These are phyloP conservation scores for Amphiduros pacificus DNA, from an alignment of 2,888 invertebrate genomes.

Conservation along the genomic window DNA sequence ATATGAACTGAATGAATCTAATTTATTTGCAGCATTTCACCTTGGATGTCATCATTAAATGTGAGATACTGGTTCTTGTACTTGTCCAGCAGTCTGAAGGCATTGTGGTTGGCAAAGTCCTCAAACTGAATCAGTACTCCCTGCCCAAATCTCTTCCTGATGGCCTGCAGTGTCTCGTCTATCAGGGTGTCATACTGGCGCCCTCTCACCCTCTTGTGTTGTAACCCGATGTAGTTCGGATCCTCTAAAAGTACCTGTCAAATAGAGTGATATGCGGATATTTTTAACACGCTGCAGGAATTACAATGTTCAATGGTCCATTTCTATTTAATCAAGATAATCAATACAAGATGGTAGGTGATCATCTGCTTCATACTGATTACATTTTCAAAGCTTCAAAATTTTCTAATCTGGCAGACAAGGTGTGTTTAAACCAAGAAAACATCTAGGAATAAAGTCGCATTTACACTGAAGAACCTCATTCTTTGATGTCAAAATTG, in stretches of 20 bases:
- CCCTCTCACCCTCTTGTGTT: conserved; percentile 82
- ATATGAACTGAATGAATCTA: background rate
- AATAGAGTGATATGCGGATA: too few relatives aligned
- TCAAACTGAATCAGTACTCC: conserved; percentile 76
- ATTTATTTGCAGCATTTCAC: conserved; percentile 52
- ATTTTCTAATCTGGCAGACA: too few relatives aligned
- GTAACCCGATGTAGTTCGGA: conserved; percentile 89
- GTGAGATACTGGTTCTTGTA: conserved; percentile 87
- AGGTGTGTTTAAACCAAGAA: too few relatives aligned
- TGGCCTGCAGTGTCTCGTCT: conserved; percentile 94
- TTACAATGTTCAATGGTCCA: too few relatives aligned
- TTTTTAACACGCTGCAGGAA: too few relatives aligned
- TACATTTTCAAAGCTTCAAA: too few relatives aligned
- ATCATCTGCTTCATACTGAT: too few relatives aligned
- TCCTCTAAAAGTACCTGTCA: conserved; percentile 78
- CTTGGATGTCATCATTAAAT: conserved; percentile 98
- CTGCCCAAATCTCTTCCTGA: conserved; percentile 66
- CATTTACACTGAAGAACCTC: too few relatives aligned
- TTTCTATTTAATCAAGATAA: too few relatives aligned
- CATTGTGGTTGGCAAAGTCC: conserved; percentile 95
- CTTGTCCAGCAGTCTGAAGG: conserved; percentile 86
- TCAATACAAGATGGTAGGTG: too few relatives aligned
- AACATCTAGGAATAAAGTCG: too few relatives aligned
- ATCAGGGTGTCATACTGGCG: conserved; percentile 85
- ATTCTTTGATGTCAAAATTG: too few relatives aligned